Percentiles rank a stretch among this genome's conserved stretches.
Evolutionary conservation across 2,888 invertebrate species (phyloP).

Genomic region (Syritta pipiens): DNA sequence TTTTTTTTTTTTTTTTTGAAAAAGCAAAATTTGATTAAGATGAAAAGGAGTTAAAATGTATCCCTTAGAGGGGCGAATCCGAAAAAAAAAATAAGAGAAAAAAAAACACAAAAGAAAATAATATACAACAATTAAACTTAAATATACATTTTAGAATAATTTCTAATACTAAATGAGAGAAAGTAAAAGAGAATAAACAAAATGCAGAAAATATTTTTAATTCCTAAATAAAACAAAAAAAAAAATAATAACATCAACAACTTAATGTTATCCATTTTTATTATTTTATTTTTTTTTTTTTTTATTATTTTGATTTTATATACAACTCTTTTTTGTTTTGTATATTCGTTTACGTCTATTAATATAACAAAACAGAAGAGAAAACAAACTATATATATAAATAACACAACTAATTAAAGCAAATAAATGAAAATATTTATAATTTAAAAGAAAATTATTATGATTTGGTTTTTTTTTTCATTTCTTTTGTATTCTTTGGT

Average conservation of each 20-base stretch:
- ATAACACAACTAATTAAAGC: slow-evolving; percentile 65
- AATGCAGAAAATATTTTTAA: slow-evolving; percentile 48
- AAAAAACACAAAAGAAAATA: slow-evolving; percentile 2
- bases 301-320: slow-evolving; percentile 57
- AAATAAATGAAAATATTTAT: slow-evolving; percentile 70
- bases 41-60: slow-evolving; percentile 32
- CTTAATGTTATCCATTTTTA: slow-evolving; percentile 58
- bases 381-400: slow-evolving; percentile 42
- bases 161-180: slow-evolving; percentile 56
- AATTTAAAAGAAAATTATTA: slow-evolving; percentile 50
- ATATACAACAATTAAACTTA: slow-evolving; percentile 56
- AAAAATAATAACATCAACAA: slow-evolving; percentile 45
- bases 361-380: slow-evolving; percentile 59
- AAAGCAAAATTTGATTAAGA: slow-evolving; percentile 17
- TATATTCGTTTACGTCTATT: slow-evolving; percentile 57
- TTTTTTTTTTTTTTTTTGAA: no score
- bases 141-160: slow-evolving; percentile 67
- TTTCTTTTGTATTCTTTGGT: neutral
- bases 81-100: neutral
- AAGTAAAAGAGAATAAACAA: slow-evolving; percentile 12
- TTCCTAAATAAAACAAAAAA: slow-evolving; percentile 58
- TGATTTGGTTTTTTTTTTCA: slow-evolving; percentile 25
- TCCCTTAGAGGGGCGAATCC: slow-evolving; percentile 49
- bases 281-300: slow-evolving; percentile 39
- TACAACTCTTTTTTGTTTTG: slow-evolving; percentile 52